Base-by-base conservation (phyloP, 2,113 vertebrate species). In the Dolichotis patagonum region DNA sequence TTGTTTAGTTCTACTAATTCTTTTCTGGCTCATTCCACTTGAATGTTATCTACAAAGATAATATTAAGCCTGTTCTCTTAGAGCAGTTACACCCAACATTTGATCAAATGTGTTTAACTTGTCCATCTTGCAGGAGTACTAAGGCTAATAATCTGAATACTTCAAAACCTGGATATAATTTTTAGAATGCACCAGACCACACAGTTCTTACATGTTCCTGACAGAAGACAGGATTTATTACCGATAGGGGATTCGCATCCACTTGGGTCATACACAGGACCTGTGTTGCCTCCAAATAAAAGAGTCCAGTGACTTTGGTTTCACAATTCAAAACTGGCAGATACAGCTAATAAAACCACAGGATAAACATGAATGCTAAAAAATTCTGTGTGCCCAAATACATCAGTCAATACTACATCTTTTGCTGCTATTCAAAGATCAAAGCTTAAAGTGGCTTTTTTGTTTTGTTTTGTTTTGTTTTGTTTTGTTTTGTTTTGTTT, bases 21-120 rank as follows among this genome's bases (percentile, higher is more conserved):
- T 93, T 71, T 92, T 83, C 62, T 87, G 63, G 46, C 28, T 11
- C 86, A 88, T 84, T 92, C 32, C 80, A 85, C n/a, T 69, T 65
- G 88, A 32, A 24, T 43, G 67, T 62, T 28, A 87, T 82, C 63
- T 28, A 8, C 52, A 85, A 63, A 92, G 69, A 49, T 32, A 16
- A 49, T 32, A 16, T 54, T 80, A 54, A 35, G 5, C 46, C 56
- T 52, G 0, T 14, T 69, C 9, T 56, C 38, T 26, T 28, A 24
- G 2, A 90, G n/a, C 6, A 83, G 81, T 60, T 49, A 43, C 20
- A 85, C 3, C 65, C 52, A 78, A 69, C 35, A 67, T 80, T 78
- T 87, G n/a, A 58, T 56, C 12, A 41, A 92, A 90, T 19, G 41
- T 38, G 10, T 13, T 93, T 46, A 75, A 12, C 63, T 71, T 69